Evolutionary conservation across 2,797 vertebrate genomes (phyloP).

Genomic region (Percopsis omiscomaycus): DNA sequence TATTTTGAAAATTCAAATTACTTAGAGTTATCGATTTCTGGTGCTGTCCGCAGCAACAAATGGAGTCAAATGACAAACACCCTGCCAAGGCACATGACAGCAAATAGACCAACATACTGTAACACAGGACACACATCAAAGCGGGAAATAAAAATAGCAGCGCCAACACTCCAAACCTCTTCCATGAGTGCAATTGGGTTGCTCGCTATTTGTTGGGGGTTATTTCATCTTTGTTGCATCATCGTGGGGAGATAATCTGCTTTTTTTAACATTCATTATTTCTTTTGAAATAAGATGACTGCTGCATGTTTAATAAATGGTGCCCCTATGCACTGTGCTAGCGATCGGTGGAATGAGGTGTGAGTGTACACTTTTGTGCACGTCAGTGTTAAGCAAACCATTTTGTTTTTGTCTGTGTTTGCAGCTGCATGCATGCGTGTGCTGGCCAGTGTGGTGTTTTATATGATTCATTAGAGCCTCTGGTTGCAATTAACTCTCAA

Average conservation of each 20-base stretch:
- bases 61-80: slow-evolving; percentile 23
- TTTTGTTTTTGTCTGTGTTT: slow-evolving; percentile 12
- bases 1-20: too few relatives aligned
- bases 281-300: slow-evolving; percentile 68
- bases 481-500: too few relatives aligned
- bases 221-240: slow-evolving; percentile 80
- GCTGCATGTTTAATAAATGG: slow-evolving; percentile 66
- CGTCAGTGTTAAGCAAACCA: background rate
- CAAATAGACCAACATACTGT: too few relatives aligned
- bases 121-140: slow-evolving; percentile 55
- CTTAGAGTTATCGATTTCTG: too few relatives aligned
- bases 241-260: slow-evolving; percentile 65
- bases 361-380: slow-evolving; percentile 9
- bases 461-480: too few relatives aligned
- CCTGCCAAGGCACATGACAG: slow-evolving; percentile 10
- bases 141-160: slow-evolving; percentile 59
- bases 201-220: slow-evolving; percentile 52
- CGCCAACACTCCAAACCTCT: slow-evolving; percentile 43
- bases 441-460: too few relatives aligned
- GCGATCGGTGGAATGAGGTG: slow-evolving; percentile 34
- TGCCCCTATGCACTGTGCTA: slow-evolving; percentile 40
- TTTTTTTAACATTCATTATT: slow-evolving; percentile 62
- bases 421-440: background rate
- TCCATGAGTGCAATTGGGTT: slow-evolving; percentile 60
- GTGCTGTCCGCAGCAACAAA: too few relatives aligned